Percentiles rank a stretch among this genome's conserved stretches.
Conservation (phyloP, 2,888 invertebrate species). For the Cepaea hortensis region DNA sequence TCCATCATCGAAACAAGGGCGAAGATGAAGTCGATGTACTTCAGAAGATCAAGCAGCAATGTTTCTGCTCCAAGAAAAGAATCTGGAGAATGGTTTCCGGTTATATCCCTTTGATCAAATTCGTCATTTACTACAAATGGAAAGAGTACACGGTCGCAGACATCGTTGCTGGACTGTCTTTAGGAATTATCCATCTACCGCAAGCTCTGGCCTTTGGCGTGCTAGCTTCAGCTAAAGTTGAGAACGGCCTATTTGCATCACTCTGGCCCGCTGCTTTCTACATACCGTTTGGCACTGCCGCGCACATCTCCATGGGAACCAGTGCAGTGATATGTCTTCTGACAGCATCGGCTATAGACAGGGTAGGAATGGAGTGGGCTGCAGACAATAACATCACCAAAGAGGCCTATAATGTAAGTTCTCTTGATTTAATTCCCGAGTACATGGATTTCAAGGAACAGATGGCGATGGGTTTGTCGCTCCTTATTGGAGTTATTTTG, state of each 20-base stretch:
- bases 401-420: conserved; percentile 45
- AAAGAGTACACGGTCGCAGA: conserved; percentile 66
- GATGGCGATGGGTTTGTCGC: conserved; percentile 65
- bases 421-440: conserved; percentile 60
- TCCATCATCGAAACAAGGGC: conserved; percentile 56
- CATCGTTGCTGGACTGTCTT: conserved; percentile 71
- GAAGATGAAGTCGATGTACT: conserved; percentile 31
- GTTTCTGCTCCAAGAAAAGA: conserved; percentile 62
- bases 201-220: conserved; percentile 71
- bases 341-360: conserved; percentile 59
- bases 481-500: conserved; percentile 67
- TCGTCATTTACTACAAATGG: conserved; percentile 67
- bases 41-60: conserved; percentile 54
- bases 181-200: conserved; percentile 73
- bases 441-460: conserved; percentile 69
- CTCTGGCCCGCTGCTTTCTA: conserved; percentile 71
- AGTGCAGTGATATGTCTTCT: conserved; percentile 73
- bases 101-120: conserved; percentile 66
- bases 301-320: conserved; percentile 71
- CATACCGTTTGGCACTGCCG: conserved; percentile 69
- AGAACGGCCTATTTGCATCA: conserved; percentile 70
- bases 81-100: conserved; percentile 61
- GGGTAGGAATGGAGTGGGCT: conserved; percentile 57
- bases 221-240: conserved; percentile 67
- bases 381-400: conserved; percentile 52